These are phyloP conservation scores for Premnoplex brunnescens DNA, from an alignment of 2,797 vertebrate species.

Conservation along the genomic window DNA sequence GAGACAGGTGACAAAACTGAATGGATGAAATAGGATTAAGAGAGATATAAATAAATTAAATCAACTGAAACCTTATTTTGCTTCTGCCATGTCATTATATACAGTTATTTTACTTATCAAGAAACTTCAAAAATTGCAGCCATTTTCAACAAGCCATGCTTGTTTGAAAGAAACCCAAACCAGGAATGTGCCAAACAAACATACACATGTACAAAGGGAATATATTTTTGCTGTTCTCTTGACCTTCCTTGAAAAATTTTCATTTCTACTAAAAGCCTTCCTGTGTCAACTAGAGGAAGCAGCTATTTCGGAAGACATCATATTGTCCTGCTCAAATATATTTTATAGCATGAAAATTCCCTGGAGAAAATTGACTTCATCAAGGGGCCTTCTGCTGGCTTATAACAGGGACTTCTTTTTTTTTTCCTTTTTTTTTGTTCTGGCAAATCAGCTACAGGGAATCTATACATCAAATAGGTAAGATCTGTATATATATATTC, in stretches of 20 bases:
- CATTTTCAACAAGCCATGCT: background rate
- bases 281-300: background rate
- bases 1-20: background rate
- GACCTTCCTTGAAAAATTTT: background rate
- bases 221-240: background rate
- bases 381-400: background rate
- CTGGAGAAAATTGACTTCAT: background rate
- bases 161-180: accelerated
- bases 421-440: background rate
- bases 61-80: background rate
- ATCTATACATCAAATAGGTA: background rate
- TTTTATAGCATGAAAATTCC: background rate
- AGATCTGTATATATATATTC: background rate
- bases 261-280: background rate
- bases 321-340: background rate
- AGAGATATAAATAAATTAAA: constrained; percentile 15
- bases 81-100: background rate
- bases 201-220: background rate
- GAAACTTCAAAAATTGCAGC: background rate
- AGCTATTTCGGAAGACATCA: background rate
- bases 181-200: background rate
- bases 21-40: constrained; percentile 5
- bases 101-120: background rate
- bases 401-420: background rate
- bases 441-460: background rate